These are phyloP conservation scores for Pelecanus crispus DNA, from an alignment of 2,113 vertebrate species.

Conservation along the genomic window DNA sequence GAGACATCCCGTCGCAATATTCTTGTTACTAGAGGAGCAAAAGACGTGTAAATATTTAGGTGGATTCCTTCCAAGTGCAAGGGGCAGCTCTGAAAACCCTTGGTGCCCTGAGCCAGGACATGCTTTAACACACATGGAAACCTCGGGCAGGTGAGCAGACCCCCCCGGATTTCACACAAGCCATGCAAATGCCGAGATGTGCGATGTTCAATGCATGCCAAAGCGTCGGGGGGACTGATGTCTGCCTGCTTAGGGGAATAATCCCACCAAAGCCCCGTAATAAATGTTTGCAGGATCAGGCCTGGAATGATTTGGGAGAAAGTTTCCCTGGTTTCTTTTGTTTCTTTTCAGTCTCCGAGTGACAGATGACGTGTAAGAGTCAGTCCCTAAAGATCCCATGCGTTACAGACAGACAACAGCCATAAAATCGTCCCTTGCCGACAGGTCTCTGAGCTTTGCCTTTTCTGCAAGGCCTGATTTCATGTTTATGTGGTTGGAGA, in stretches of 20 bases:
- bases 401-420: not conserved
- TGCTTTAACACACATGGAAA: not conserved
- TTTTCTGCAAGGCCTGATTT: not conserved
- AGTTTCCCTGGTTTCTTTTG: slow-evolving; percentile 23
- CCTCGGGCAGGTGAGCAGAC: not conserved
- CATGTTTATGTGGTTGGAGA: not conserved
- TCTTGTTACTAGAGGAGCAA: slow-evolving; percentile 52
- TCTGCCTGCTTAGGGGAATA: not conserved
- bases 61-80: not conserved
- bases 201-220: not conserved
- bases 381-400: not conserved
- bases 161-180: not conserved
- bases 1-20: not conserved
- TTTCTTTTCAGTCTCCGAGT: not conserved
- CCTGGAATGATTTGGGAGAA: slow-evolving; percentile 10
- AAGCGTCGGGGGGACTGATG: not conserved
- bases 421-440: not conserved
- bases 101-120: not conserved
- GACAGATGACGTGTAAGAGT: not conserved
- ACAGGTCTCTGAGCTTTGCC: not conserved
- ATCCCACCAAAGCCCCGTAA: not conserved
- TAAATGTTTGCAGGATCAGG: slow-evolving; percentile 14
- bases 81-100: not conserved
- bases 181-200: not conserved
- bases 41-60: slow-evolving; percentile 30